Evolutionary conservation across 2,888 invertebrate species (phyloP).

Genomic region (Acleris cristana): DNA sequence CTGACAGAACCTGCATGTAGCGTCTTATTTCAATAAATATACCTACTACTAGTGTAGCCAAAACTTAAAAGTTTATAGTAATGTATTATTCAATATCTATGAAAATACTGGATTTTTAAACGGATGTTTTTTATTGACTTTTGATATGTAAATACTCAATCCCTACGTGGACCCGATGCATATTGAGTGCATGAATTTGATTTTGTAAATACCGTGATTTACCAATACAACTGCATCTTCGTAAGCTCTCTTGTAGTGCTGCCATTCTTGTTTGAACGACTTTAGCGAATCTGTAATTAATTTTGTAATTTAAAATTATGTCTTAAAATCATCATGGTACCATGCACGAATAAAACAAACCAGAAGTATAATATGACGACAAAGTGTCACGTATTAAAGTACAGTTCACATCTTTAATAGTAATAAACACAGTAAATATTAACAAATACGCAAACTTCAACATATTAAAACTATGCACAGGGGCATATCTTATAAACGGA

Average conservation of each 20-base stretch:
- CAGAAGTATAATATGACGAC: constrained; percentile 49
- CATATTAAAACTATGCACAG: constrained; percentile 24
- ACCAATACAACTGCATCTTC: constrained; percentile 55
- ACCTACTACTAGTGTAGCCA: no score
- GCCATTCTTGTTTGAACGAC: constrained; percentile 50
- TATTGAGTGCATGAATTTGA: not conserved
- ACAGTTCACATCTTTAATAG: constrained; percentile 7
- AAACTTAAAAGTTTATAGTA: no score
- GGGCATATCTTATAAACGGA: constrained; percentile 22
- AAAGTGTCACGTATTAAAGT: constrained; percentile 45
- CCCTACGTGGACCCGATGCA: not conserved
- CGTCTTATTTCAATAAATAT: no score
- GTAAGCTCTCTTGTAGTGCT: constrained; percentile 44
- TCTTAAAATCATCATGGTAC: not conserved
- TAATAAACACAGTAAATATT: constrained; percentile 12
- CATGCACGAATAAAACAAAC: not conserved
- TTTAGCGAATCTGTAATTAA: constrained; percentile 46
- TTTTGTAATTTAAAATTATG: not conserved
- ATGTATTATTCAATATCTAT: no score
- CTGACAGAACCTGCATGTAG: no score
- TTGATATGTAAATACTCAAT: not conserved
- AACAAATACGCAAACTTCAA: constrained; percentile 18
- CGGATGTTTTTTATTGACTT: no score
- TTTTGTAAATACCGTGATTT: constrained; percentile 37
- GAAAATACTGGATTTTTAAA: no score